Conservation (phyloP, 2,113 vertebrate species). For the Alethe diademata region DNA sequence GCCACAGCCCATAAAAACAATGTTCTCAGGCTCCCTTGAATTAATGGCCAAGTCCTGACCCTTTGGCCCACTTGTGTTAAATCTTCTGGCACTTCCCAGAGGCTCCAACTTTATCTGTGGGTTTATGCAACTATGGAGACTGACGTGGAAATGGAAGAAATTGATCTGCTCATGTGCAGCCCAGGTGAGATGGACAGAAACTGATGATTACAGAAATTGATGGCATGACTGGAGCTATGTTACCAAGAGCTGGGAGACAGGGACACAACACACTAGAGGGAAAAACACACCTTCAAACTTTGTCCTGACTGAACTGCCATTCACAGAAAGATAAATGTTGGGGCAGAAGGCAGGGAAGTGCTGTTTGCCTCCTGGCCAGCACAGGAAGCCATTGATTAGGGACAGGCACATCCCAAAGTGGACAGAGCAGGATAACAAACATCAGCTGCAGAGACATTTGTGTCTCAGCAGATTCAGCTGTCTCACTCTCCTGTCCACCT, state of each 20-base stretch:
- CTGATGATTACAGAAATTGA: neutral
- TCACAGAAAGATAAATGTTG: neutral
- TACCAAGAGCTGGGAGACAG: neutral
- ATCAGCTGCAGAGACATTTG: neutral
- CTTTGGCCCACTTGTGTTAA: neutral
- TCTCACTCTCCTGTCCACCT: neutral
- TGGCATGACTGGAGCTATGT: neutral
- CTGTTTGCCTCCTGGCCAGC: neutral
- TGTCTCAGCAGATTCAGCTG: neutral
- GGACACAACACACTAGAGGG: neutral
- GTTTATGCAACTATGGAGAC: neutral
- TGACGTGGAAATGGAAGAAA: accelerated
- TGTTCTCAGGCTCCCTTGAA: neutral
- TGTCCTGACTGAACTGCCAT: neutral
- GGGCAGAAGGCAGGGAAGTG: neutral
- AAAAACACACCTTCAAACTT: neutral
- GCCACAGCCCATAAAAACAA: accelerated
- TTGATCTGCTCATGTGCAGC: neutral
- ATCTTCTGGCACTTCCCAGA: neutral
- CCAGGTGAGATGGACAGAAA: neutral
- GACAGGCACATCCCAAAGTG: neutral
- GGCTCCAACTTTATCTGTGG: neutral
- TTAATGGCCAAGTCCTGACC: neutral
- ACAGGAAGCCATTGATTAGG: neutral
- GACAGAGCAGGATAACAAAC: neutral